Percentiles rank a stretch among this genome's conserved stretches.
These are phyloP conservation scores for Karalla daura DNA, from an alignment of 2,797 vertebrate genomes.

Conservation along the genomic window DNA sequence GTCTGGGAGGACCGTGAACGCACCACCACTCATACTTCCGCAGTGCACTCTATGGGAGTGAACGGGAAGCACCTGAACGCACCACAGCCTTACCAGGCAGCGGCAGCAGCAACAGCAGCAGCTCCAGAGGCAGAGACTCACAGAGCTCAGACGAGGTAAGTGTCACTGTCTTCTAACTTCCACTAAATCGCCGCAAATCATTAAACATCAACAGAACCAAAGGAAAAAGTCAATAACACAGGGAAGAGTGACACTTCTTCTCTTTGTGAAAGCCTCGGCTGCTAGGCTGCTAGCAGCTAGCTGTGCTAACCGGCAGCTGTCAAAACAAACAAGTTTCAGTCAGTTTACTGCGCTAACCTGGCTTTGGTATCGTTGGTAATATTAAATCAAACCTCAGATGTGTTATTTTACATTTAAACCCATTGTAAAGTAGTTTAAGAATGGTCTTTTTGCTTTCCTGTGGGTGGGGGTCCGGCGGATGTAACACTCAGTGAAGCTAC, in stretches of 20 bases:
- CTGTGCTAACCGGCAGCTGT: constrained; percentile 43
- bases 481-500: constrained; percentile 32
- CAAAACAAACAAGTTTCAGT: constrained; percentile 58
- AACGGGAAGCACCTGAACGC: constrained; percentile 54
- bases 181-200: background rate
- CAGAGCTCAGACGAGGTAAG: constrained; percentile 38
- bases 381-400: background rate
- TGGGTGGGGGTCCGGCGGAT: constrained; percentile 44
- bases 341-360: constrained; percentile 52
- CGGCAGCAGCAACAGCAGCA: too few species aligned
- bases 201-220: background rate
- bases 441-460: background rate
- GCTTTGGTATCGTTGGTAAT: constrained; percentile 25
- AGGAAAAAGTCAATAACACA: fast-evolving
- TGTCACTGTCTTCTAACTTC: constrained; percentile 3
- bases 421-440: background rate
- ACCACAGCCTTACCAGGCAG: constrained; percentile 20
- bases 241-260: background rate
- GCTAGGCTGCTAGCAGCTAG: constrained; percentile 4
- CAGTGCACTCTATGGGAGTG: background rate
- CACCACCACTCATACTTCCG: constrained; percentile 19
- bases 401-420: background rate
- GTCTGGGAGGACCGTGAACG: constrained; percentile 9
- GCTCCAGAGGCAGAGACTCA: constrained; percentile 29
- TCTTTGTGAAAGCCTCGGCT: background rate